Evolutionary conservation across 2,888 invertebrate genomes (phyloP), one percentile per base, ranked within the genome.

Genomic region (Catocala fraxini): DNA sequence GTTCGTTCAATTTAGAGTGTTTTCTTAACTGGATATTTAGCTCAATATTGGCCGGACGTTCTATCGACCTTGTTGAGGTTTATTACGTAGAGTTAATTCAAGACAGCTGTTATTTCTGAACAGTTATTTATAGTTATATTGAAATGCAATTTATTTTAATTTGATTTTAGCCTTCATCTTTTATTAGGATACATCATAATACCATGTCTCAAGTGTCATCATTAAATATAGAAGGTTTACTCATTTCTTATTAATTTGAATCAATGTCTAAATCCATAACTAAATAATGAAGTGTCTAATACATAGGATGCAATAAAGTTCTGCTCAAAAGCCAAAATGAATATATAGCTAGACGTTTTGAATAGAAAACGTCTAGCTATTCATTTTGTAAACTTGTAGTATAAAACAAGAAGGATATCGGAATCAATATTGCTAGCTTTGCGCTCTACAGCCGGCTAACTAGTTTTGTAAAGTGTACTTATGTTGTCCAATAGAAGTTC

Each of bases 351-450:
- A 13, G 6, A 46, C 15, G 4, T 46, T 46, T 3, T 46, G 13
- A 46, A 13, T 46, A 46, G 6, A 12, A n/a, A n/a, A n/a, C n/a
- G n/a, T n/a, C n/a, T n/a, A n/a, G n/a, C n/a, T n/a, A n/a, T n/a
- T n/a, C n/a, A n/a, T n/a, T n/a, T n/a, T n/a, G n/a, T n/a, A n/a
- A 56, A 49, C 43, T 45, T 48, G 34, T 34, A 57, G 42, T 58
- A 56, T 55, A 57, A 60, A 65, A 65, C 66, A 12, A 62, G 52
- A 59, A 46, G 55, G 42, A 65, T 56, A 63, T 63, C 47, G 51
- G 42, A 74, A 74, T 72, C 71, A 72, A 74, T 74, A 72, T 63
- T 71, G 67, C 59, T 61, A 59, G 66, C 67, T 73, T 65, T 61
- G 59, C 54, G 51, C 58, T 58, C 55, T 45, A 61, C 63, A 57